Conservation (phyloP, 2,888 invertebrate genomes). For the Eilema depressum region DNA sequence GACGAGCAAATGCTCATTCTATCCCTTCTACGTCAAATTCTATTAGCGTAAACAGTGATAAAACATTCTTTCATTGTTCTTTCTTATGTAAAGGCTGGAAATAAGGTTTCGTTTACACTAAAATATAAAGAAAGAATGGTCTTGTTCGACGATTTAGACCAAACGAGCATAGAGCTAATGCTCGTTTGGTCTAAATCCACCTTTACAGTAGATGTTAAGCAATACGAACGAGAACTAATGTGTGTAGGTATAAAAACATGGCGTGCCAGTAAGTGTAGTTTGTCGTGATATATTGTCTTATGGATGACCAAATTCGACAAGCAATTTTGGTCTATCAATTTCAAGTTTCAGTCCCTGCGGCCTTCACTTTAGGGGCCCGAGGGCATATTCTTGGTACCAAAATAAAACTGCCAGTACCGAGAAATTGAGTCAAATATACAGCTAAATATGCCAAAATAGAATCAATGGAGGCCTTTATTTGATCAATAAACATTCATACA, state of each 20-base stretch:
- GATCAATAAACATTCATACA: no score
- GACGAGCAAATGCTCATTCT: no score
- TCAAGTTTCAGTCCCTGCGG: conserved; percentile 28
- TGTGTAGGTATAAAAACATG: conserved; percentile 27
- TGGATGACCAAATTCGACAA: conserved; percentile 29
- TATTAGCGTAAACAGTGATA: no score
- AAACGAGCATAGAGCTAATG: no score
- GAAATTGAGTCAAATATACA: background rate
- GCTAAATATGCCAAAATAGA: background rate
- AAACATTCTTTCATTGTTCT: no score
- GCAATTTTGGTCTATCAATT: conserved; percentile 36
- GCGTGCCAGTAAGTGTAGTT: conserved; percentile 20
- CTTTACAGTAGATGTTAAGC: background rate
- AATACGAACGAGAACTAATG: conserved; percentile 3
- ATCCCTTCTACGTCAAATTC: no score
- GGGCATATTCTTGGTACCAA: background rate
- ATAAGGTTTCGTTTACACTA: no score
- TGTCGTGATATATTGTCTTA: conserved; percentile 35
- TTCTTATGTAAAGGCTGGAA: no score
- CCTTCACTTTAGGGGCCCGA: background rate
- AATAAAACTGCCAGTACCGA: background rate
- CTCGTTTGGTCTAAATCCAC: no score
- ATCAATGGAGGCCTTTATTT: background rate
- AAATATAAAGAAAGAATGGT: no score
- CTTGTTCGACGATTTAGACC: no score